Evolutionary conservation across 2,888 invertebrate genomes (phyloP).

Genomic region (Dichetophora obliterata): DNA sequence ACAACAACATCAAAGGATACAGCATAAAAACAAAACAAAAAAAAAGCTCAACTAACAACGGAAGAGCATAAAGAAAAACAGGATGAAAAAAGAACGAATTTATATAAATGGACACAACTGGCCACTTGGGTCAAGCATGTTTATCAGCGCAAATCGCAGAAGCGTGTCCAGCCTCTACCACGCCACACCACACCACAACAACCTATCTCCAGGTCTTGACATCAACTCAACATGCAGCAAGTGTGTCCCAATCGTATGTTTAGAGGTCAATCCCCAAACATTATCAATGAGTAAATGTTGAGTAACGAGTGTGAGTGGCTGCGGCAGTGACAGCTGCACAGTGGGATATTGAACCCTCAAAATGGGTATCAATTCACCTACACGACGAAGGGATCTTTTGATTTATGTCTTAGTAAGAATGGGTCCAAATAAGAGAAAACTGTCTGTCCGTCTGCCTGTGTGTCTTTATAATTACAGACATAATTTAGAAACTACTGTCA

Average conservation of each 20-base stretch:
- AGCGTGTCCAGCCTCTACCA: neutral
- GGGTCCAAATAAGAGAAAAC: too few species aligned
- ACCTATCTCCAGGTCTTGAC: neutral
- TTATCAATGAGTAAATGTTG: slow-evolving; percentile 18
- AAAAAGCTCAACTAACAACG: neutral
- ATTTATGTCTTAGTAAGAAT: too few species aligned
- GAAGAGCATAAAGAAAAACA: neutral
- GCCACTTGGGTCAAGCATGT: slow-evolving; percentile 17
- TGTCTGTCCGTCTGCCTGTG: too few species aligned
- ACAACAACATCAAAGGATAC: neutral
- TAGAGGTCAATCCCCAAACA: slow-evolving; percentile 8
- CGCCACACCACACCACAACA: neutral
- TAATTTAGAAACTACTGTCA: too few species aligned
- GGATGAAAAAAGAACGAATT: neutral
- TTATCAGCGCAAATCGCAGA: slow-evolving; percentile 14
- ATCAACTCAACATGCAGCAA: neutral
- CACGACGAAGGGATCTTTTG: too few species aligned
- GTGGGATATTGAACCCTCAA: too few species aligned
- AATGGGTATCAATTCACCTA: too few species aligned
- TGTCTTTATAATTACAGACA: too few species aligned
- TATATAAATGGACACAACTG: slow-evolving; percentile 24
- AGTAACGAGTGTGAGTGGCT: neutral
- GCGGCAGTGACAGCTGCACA: too few species aligned
- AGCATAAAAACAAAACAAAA: neutral
- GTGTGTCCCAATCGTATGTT: neutral